Conservation (phyloP, 2,888 invertebrate genomes). For the Heteromyza rotundicornis region DNA sequence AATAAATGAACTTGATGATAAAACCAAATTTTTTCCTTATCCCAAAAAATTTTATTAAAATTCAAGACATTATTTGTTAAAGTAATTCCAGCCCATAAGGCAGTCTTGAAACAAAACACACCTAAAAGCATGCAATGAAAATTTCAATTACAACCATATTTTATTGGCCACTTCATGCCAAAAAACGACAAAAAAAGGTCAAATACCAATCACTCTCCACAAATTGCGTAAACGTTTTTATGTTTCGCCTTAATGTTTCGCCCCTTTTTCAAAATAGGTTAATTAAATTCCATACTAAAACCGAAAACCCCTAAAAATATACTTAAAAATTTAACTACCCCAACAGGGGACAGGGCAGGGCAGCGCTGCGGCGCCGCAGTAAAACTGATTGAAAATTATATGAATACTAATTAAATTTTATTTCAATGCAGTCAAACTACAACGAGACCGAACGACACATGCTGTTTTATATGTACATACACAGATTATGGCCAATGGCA, state of each 20-base stretch:
- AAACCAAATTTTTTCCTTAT: too few species aligned
- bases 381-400: conserved; percentile 9
- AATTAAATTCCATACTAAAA: background rate
- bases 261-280: background rate
- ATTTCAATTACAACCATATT: too few species aligned
- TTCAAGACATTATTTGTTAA: too few species aligned
- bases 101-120: too few species aligned
- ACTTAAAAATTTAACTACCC: background rate
- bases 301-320: background rate
- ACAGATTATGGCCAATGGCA: background rate
- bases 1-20: too few species aligned
- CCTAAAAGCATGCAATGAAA: too few species aligned
- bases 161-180: too few species aligned
- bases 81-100: too few species aligned
- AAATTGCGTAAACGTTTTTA: background rate
- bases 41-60: too few species aligned
- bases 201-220: background rate
- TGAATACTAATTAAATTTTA: conserved; percentile 14
- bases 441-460: background rate
- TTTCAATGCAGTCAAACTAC: background rate
- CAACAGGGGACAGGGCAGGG: background rate
- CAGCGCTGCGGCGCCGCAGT: background rate
- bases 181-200: too few species aligned
- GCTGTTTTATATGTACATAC: background rate
- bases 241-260: background rate